Conservation (phyloP, 2,113 vertebrate genomes). For the Nymphicus hollandicus region DNA sequence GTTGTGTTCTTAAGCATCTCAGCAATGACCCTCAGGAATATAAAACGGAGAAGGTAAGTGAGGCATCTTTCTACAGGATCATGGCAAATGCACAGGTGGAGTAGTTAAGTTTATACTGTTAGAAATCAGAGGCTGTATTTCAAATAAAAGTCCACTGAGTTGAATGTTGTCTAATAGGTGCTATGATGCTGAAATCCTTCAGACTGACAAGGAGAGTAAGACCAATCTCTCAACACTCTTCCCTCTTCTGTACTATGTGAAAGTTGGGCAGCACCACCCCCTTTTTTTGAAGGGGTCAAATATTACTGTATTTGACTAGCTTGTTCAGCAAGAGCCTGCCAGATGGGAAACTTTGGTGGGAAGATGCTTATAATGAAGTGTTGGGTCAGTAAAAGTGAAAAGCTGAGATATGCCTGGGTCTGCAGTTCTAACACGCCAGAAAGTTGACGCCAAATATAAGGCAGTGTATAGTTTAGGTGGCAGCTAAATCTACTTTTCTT, state of each 20-base stretch:
- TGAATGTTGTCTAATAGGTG: neutral
- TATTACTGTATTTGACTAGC: neutral
- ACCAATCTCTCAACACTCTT: neutral
- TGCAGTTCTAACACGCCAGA: neutral
- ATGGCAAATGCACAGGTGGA: neutral
- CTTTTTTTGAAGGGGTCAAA: neutral
- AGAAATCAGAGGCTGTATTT: neutral
- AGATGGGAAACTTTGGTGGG: neutral
- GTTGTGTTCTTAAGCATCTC: neutral
- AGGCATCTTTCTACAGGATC: neutral
- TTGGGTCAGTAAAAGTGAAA: neutral
- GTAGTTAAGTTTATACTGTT: neutral
- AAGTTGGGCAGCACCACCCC: neutral
- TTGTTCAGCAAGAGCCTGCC: neutral
- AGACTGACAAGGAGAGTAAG: neutral
- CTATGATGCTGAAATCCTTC: neutral
- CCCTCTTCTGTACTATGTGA: neutral
- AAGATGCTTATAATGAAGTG: neutral
- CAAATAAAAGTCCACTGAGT: neutral
- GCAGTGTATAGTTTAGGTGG: neutral
- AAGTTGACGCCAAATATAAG: neutral
- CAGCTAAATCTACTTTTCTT: neutral
- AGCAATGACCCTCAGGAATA: neutral
- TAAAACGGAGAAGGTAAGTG: neutral
- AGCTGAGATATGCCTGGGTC: accelerated